phyloP scores from a whole-genome alignment of 1,140 invertebrate genomes.

The Macrobrachium nipponense region DNA sequence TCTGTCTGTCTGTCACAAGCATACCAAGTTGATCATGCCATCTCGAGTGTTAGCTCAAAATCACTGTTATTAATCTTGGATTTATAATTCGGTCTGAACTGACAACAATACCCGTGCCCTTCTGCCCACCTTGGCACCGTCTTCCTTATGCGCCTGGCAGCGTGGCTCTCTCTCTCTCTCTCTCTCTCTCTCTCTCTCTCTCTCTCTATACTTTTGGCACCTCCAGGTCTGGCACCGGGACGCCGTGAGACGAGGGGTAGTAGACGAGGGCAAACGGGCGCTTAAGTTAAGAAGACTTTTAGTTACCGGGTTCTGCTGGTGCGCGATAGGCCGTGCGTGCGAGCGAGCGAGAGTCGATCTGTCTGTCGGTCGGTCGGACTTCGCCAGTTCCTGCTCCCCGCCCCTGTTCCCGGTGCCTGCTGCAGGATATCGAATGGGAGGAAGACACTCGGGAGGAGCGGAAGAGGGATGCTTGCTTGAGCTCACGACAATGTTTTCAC shows the following conservation, averaged over 20 bases:
- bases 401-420: no score
- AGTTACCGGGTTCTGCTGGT: background rate
- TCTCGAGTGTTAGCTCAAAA: no score
- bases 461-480: no score
- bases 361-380: background rate
- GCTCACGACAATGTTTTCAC: no score
- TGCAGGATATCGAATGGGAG: no score
- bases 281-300: background rate
- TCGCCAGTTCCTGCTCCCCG: no score
- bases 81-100: background rate
- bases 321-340: background rate
- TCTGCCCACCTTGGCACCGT: slow-evolving; percentile 11
- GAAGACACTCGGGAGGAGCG: no score
- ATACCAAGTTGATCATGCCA: no score
- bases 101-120: slow-evolving; percentile 2
- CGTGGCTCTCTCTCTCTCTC: slow-evolving; percentile 5
- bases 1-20: no score
- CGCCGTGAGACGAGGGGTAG: slow-evolving; percentile 32
- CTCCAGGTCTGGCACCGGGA: slow-evolving; percentile 35
- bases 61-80: no score
- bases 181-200: background rate
- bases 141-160: slow-evolving; percentile 33
- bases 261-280: slow-evolving; percentile 40
- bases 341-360: background rate
- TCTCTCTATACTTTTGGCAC: background rate